Evolutionary conservation across 2,888 invertebrate species (phyloP).

Genomic region (Temnothorax unifasciatus): DNA sequence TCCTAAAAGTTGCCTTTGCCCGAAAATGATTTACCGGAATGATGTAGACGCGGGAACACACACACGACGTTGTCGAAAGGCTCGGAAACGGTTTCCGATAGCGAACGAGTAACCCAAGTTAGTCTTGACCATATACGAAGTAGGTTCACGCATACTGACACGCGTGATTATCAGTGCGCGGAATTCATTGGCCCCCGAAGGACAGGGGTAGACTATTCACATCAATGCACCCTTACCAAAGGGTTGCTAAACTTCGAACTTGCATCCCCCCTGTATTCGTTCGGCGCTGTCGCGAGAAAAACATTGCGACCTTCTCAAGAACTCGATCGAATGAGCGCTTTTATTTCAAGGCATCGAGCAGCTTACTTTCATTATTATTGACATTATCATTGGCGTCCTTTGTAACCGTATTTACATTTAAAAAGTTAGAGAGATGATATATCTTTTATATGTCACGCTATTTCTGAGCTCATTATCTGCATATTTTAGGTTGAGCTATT

Average conservation of each 20-base stretch:
- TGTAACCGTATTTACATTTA: not conserved
- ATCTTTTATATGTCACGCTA: slow-evolving; percentile 4
- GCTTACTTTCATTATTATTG: slow-evolving; percentile 3
- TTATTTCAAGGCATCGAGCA: slow-evolving; percentile 34
- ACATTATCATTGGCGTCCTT: slow-evolving; percentile 22
- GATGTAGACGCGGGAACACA: not conserved
- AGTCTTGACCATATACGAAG: slow-evolving; percentile 35
- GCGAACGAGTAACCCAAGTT: not conserved
- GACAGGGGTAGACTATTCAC: slow-evolving; percentile 62
- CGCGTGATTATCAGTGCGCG: slow-evolving; percentile 54
- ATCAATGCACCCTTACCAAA: slow-evolving; percentile 69
- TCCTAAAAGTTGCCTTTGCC: slow-evolving; percentile 2
- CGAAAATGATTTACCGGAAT: slow-evolving; percentile 47
- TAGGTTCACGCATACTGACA: slow-evolving; percentile 52
- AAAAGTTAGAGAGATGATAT: not conserved
- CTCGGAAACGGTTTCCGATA: slow-evolving; percentile 50
- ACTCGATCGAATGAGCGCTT: slow-evolving; percentile 51
- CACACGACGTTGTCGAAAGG: slow-evolving; percentile 43
- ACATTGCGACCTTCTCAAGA: slow-evolving; percentile 60
- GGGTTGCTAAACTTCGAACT: slow-evolving; percentile 66
- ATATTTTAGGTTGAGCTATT: not conserved
- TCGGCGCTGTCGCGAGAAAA: slow-evolving; percentile 52
- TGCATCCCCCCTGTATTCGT: slow-evolving; percentile 61
- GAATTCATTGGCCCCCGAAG: slow-evolving; percentile 66
- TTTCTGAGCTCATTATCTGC: not conserved